Evolutionary conservation across 2,888 invertebrate species (phyloP).

Genomic region (Napeogenes sylphis): DNA sequence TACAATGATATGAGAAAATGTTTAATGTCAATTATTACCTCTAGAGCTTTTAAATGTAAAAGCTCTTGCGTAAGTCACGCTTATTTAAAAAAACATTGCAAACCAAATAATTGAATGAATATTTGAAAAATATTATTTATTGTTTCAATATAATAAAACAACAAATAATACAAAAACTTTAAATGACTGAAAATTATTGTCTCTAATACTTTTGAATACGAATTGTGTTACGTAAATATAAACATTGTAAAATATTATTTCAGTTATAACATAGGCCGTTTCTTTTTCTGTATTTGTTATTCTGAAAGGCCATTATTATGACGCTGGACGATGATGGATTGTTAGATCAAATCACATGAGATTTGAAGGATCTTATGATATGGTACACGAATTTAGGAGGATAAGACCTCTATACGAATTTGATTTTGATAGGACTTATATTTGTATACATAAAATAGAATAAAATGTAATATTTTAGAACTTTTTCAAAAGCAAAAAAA

Average conservation of each 20-base stretch:
- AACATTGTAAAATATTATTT: too few relatives aligned
- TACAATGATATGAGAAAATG: too few relatives aligned
- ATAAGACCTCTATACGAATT: background rate
- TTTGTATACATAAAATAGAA: too few relatives aligned
- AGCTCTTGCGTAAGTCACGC: too few relatives aligned
- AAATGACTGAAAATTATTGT: too few relatives aligned
- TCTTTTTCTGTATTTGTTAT: conserved; percentile 41
- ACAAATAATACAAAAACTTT: background rate
- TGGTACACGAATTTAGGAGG: conserved; percentile 40
- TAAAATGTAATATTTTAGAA: too few relatives aligned
- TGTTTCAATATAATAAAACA: background rate
- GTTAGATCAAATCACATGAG: conserved; percentile 64
- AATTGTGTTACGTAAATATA: too few relatives aligned
- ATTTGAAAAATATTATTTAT: background rate
- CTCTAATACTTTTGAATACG: too few relatives aligned
- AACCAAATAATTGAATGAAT: background rate
- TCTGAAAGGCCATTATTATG: conserved; percentile 59
- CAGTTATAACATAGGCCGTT: conserved; percentile 11
- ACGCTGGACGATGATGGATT: conserved; percentile 70
- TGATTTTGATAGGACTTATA: background rate
- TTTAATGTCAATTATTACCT: too few relatives aligned
- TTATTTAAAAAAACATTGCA: too few relatives aligned
- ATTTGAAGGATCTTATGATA: conserved; percentile 49
- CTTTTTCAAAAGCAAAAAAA: too few relatives aligned
- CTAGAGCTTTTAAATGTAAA: too few relatives aligned